These are phyloP conservation scores for Monopis laevigella DNA, from an alignment of 2,888 invertebrate genomes.

Conservation along the genomic window DNA sequence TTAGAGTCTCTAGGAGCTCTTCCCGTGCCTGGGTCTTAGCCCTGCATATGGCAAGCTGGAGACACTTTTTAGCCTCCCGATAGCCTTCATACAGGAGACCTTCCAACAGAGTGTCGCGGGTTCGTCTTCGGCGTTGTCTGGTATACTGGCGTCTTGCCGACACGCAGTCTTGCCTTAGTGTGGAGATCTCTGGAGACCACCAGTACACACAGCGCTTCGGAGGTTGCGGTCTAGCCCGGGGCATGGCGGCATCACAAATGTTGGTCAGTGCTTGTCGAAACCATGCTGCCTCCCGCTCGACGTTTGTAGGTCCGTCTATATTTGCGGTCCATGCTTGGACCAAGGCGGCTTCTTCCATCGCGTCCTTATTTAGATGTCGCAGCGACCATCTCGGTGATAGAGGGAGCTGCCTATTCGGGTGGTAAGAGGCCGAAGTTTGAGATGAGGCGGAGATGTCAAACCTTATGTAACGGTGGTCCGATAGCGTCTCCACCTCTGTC, in stretches of 20 bases:
- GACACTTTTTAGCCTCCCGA: not conserved
- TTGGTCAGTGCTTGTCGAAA: constrained; percentile 12
- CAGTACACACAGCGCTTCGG: constrained; percentile 3
- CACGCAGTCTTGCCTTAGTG: not conserved
- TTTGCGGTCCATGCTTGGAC: constrained; percentile 11
- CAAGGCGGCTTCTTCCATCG: constrained; percentile 16
- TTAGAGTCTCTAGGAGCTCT: constrained; percentile 4
- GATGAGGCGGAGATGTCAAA: not conserved
- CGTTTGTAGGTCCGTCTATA: not conserved
- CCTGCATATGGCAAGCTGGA: not conserved
- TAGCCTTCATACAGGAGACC: not conserved
- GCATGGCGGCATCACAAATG: constrained; percentile 20
- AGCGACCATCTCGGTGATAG: constrained; percentile 16
- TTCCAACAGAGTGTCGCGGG: not conserved
- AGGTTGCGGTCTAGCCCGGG: constrained; percentile 11
- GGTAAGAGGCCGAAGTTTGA: not conserved
- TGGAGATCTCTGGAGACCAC: constrained; percentile 1
- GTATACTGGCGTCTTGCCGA: not conserved
- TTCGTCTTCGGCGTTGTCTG: not conserved
- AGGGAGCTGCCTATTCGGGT: too few relatives aligned
- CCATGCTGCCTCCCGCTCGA: constrained; percentile 10
- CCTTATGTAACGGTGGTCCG: constrained; percentile 16
- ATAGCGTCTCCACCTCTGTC: constrained; percentile 17
- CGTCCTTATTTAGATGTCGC: constrained; percentile 11
- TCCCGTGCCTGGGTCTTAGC: not conserved